Conservation (phyloP, 2,888 invertebrate species). For the Petrophora chlorosata region DNA sequence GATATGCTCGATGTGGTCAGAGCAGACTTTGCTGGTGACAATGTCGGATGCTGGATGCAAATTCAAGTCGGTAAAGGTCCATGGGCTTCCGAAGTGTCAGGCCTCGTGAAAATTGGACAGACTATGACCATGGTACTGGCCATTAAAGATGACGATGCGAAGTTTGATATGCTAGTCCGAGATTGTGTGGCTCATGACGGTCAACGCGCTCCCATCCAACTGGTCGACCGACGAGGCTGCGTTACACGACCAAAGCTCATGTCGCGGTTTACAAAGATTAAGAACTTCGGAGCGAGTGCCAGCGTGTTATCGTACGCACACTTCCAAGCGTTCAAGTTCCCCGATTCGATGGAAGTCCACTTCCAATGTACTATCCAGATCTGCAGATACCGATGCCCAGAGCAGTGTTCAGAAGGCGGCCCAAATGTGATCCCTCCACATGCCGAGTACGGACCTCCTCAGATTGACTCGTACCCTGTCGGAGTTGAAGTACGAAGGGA, state of each 20-base stretch:
- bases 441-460: constrained; percentile 89
- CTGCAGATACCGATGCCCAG: constrained; percentile 96
- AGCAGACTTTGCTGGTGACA: constrained; percentile 97
- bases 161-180: constrained; percentile 97
- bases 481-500: constrained; percentile 89
- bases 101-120: constrained; percentile 96
- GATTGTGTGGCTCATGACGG: constrained; percentile 98
- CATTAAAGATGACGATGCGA: constrained; percentile 96
- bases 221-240: constrained; percentile 96
- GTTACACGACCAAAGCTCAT: constrained; percentile 96
- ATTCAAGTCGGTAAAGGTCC: constrained; percentile 97
- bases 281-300: constrained; percentile 96
- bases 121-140: constrained; percentile 98
- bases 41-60: constrained; percentile 99
- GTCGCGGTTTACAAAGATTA: constrained; percentile 97
- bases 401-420: constrained; percentile 91
- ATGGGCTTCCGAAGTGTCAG: constrained; percentile 97
- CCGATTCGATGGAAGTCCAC: constrained; percentile 98
- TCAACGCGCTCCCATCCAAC: constrained; percentile 95
- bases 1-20: constrained; percentile 97
- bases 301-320: constrained; percentile 96
- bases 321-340: constrained; percentile 98
- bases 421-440: constrained; percentile 80
- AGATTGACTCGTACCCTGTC: constrained; percentile 77
- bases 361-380: constrained; percentile 98